Conservation (phyloP, 2,113 vertebrate species). For the Psephotus haematonotus region DNA sequence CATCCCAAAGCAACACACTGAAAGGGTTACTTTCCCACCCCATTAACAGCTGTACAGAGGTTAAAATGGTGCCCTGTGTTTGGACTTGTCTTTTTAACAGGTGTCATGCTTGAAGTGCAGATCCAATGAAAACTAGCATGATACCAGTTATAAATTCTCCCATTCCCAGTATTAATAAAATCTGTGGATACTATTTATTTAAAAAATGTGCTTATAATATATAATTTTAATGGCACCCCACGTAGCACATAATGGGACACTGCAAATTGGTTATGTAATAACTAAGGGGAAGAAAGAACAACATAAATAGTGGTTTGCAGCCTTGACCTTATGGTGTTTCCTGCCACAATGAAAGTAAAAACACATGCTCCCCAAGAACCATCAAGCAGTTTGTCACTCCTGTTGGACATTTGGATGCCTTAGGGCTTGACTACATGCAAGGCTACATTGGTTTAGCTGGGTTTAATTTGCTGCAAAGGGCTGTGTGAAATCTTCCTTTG, state of each 20-base stretch:
- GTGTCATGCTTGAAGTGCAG: not conserved
- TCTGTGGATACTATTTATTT: not conserved
- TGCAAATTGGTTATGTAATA: constrained; percentile 42
- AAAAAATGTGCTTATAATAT: not conserved
- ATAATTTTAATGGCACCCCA: constrained; percentile 25
- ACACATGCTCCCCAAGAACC: constrained; percentile 50
- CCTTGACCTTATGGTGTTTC: constrained; percentile 53
- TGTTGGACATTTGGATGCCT: constrained; percentile 33
- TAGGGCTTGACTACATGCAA: constrained; percentile 30
- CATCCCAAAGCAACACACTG: not conserved
- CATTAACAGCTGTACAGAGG: not conserved
- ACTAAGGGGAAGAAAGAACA: constrained; percentile 48
- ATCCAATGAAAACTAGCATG: not conserved
- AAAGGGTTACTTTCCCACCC: not conserved
- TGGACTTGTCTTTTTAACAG: not conserved
- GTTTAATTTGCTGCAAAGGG: constrained; percentile 42
- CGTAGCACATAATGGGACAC: not conserved
- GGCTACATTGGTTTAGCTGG: constrained; percentile 3
- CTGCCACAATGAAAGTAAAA: constrained; percentile 64
- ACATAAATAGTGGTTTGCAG: constrained; percentile 57
- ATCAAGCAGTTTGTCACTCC: constrained; percentile 51
- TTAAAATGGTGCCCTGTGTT: not conserved
- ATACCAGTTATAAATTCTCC: not conserved
- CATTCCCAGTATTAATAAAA: constrained; percentile 25
- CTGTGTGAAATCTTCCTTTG: constrained; percentile 35